Conservation (phyloP, 2,113 vertebrate genomes). For the Antennarius striatus region DNA sequence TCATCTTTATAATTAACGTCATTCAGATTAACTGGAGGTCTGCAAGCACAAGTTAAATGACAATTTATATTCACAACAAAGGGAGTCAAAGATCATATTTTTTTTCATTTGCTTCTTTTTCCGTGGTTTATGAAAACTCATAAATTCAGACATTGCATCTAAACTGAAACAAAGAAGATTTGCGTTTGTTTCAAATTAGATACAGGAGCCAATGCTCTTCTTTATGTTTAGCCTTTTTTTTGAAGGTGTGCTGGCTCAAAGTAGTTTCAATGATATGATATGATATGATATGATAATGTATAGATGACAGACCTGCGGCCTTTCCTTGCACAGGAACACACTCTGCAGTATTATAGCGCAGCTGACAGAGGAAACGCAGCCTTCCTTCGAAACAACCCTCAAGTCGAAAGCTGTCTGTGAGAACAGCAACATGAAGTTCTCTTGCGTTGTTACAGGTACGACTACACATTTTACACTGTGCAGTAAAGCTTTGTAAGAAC, state of each 20-base stretch:
- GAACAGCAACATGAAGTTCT: slow-evolving; percentile 90
- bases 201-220: no score
- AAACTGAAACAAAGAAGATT: no score
- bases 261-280: no score
- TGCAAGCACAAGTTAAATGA: not conserved
- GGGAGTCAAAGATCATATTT: not conserved
- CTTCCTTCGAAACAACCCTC: slow-evolving; percentile 90
- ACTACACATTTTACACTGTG: not conserved
- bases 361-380: slow-evolving; percentile 94
- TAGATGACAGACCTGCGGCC: not conserved
- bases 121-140: not conserved
- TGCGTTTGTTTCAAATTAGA: no score
- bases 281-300: not conserved
- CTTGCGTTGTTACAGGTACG: slow-evolving; percentile 93
- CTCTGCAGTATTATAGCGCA: slow-evolving; percentile 95
- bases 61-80: not conserved
- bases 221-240: no score
- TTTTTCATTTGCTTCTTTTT: not conserved
- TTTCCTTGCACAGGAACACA: slow-evolving; percentile 86
- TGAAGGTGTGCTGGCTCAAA: no score
- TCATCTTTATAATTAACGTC: slow-evolving; percentile 39
- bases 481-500: not conserved
- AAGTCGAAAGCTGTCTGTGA: slow-evolving; percentile 93
- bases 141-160: not conserved
- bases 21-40: slow-evolving; percentile 2